Evolutionary conservation across 2,888 invertebrate genomes (phyloP), one percentile per base, ranked within the genome.

Genomic region (Aporophyla nigra): DNA sequence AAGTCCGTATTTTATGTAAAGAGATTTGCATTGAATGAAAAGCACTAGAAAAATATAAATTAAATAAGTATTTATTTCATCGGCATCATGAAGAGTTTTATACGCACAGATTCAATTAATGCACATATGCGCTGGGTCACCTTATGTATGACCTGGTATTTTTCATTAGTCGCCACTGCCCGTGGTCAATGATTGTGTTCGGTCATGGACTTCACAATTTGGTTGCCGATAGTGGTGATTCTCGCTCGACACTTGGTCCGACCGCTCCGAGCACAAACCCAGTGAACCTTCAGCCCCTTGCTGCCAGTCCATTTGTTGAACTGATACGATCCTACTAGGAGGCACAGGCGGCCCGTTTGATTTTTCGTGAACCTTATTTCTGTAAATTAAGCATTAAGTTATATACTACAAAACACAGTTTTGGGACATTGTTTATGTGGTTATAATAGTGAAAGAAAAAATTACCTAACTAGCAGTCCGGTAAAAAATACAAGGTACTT

Each of bases 151-250:
- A 12, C 6, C 21, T 21, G 2, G 2, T 19, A 21, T 33, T 19
- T 6, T 14, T 24, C 24, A 63, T 46, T 46, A 19, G 46, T 63
- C 43, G n/a, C 19, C 16, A 43, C 16, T 43, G n/a, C n/a, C 16
- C 63, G 33, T 40, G 16, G 19, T 71, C 10, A 76, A 62, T 78
- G 78, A 27, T 59, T 80, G n/a, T 81, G 81, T 5, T 68, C 19
- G 14, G 6, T 68, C 58, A 43, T n/a, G 14, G 27, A 16, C n/a
- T 14, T 61, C n/a, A 73, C 51, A n/a, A 73, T 16, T 74, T 53
- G 0, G 33, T 74, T 33, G 19, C 74, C 0, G 7, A 74, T 16
- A 10, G 74, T 74, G 27, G 5, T 61, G 10, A 76, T 19, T 27
- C 5, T 77, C n/a, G 62, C 54, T 61, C 74, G 59, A 14, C 74